Percentiles rank a stretch among this genome's conserved stretches.
These are phyloP conservation scores for Boleophthalmus pectinirostris DNA, from an alignment of 2,113 vertebrate species.

Conservation along the genomic window DNA sequence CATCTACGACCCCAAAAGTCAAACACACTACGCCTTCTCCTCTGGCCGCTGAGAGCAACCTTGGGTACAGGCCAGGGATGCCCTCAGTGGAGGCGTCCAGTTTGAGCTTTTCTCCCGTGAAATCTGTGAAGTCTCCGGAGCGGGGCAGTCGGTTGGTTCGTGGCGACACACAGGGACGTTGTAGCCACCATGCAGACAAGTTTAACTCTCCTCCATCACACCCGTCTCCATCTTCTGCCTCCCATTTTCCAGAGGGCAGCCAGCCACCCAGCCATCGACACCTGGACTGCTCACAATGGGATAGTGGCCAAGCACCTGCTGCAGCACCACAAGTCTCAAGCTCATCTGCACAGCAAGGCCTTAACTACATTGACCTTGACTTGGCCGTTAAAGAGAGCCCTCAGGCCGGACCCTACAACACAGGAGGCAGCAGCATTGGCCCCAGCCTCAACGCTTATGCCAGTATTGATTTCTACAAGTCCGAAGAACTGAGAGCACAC, in stretches of 20 bases:
- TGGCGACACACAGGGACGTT: conserved; percentile 59
- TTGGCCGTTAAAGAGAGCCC: conserved; percentile 74
- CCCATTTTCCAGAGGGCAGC: conserved; percentile 66
- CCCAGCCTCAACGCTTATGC: conserved; percentile 77
- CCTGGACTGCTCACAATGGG: conserved; percentile 71
- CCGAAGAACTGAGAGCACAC: conserved; percentile 71
- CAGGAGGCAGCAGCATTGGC: conserved; percentile 51
- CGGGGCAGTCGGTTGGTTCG: conserved; percentile 53
- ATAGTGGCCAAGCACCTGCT: conserved; percentile 56
- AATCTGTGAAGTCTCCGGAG: conserved; percentile 71
- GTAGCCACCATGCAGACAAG: conserved; percentile 71
- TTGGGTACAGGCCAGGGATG: conserved; percentile 49
- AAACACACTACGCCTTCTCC: conserved; percentile 55
- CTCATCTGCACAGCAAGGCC: conserved; percentile 75
- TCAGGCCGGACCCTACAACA: conserved; percentile 69
- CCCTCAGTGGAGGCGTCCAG: conserved; percentile 62
- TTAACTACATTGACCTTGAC: conserved; percentile 87
- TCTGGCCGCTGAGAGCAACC: conserved; percentile 55
- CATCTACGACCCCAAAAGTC: conserved; percentile 57
- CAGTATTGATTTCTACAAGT: conserved; percentile 84
- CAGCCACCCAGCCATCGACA: conserved; percentile 62
- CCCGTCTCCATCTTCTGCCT: conserved; percentile 60
- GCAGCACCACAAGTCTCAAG: conserved; percentile 67
- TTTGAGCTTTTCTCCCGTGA: conserved; percentile 66
- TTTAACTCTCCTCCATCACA: conserved; percentile 63